phyloP scores from a whole-genome alignment of 2,797 vertebrate genomes.

The Anolis apletophallus region DNA sequence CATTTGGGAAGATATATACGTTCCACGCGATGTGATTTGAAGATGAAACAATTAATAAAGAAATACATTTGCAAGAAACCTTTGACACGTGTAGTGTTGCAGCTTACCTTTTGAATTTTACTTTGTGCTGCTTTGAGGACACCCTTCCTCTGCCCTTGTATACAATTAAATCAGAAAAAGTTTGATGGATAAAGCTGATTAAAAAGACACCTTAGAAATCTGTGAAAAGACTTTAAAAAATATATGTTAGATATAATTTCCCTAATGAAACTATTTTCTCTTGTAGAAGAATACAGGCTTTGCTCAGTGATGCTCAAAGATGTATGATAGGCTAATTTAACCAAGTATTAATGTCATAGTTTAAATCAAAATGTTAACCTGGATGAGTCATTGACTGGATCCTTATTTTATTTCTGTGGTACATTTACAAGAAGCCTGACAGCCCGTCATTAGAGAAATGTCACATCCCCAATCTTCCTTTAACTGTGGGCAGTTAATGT shows the following conservation, averaged over 20 bases:
- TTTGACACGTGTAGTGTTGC: too few relatives aligned
- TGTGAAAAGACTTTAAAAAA: not conserved
- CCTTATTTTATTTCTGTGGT: slow-evolving; percentile 5
- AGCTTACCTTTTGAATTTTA: too few relatives aligned
- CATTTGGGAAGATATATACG: too few relatives aligned
- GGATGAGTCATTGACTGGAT: not conserved
- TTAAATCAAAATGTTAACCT: not conserved
- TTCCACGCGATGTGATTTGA: too few relatives aligned
- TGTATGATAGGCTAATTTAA: not conserved
- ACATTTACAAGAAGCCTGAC: not conserved
- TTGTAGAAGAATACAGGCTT: not conserved
- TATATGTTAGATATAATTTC: not conserved
- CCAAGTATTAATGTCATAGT: not conserved
- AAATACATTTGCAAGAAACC: too few relatives aligned
- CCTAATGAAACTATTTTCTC: not conserved
- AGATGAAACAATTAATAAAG: too few relatives aligned
- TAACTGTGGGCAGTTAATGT: not conserved
- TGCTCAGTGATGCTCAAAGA: not conserved
- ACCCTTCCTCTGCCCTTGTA: too few relatives aligned
- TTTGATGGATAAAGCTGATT: not conserved
- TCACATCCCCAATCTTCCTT: not conserved
- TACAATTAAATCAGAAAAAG: not conserved
- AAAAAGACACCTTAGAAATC: not conserved
- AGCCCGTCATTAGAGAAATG: fast-evolving
- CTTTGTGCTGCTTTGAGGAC: too few relatives aligned